Evolutionary conservation across 1,140 invertebrate genomes (phyloP), one percentile per base, ranked within the genome.

Genomic region (Rhopalosiphum maidis): DNA sequence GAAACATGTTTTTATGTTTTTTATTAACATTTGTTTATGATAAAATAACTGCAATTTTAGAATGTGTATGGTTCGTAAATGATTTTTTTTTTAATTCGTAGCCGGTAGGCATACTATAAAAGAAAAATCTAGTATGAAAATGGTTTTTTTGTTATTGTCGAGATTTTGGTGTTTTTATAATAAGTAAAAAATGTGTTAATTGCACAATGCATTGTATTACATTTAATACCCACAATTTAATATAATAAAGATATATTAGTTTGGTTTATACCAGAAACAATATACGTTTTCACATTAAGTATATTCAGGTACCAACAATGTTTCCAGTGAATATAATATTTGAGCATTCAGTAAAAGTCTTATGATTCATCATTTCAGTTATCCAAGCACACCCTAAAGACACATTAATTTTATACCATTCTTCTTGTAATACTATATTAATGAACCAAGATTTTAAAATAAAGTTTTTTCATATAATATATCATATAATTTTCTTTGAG

Each of bases 311-410:
- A 43, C 41, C 23, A 18, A 86, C 46, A n/a, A 35, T 48, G 30
- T 88, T 51, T 9, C 46, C 30, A 22, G 86, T 22, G 30, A 88
- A 51, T 88, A 35, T 88, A n/a, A n/a, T 22, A 23, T 35, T 51
- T 35, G 86, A 48, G n/a, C 46, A 88, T 51, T 88, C 86, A 88
- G 51, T 23, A 85, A 23, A 43, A 85, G 3, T 35, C 77, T 83
- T 6, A 43, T 43, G 85, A 87, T 87, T 43, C 43, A 87, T 87
- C 43, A 87, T 48, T 87, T 87, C 85, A n/a, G 41, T 46, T 87
- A 46, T 87, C 25, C 30, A 87, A 85, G 83, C 22, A 85, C 83
- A 43, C 83, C 41, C 83, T 41, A 41, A 85, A 85, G 83, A 25
- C 83, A 85, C 83, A 85, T 85, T 85, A 85, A 43, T 85, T 41